Evolutionary conservation across 2,797 vertebrate genomes (phyloP), one percentile per base, ranked within the genome.

Genomic region (Gadopsis bispinosus): DNA sequence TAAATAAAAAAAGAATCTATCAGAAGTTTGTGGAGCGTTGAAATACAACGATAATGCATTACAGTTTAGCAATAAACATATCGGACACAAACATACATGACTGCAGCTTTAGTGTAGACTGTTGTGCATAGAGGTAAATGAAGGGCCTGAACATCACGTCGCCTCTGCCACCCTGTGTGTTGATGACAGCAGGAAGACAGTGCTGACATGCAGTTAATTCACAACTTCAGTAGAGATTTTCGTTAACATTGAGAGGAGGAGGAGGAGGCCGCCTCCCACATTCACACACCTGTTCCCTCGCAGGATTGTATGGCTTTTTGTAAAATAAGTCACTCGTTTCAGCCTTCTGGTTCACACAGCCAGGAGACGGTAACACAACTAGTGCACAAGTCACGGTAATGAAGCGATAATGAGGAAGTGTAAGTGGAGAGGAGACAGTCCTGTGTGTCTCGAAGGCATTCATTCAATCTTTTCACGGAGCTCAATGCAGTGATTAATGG

Each of bases 301-400:
- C 65, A 76, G 61, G 77, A 45, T 68, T 48, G 55, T 91, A 91
- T 93, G 90, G 91, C 90, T 93, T 92, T 71, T 84, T 65, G 43
- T 73, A 55, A 77, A 84, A 87, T 76, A 67, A 61, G 14, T 71
- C 8, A 70, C 67, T 58, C 4, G 45, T 68, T 79, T 67, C 2
- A 65, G 51, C 37, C 77, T 84, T 74, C 72, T n/a, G 4, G 56
- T 47, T 55, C 68, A 67, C 22, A 63, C 72, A 75, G 65, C 67
- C 69, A 26, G 61, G 33, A 29, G 50, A 74, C 0, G 47, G 43
- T 22, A 33, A 58, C 39, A 47, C 26, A 39, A 69, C 19, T 10
- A 22, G 53, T 39, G 58, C 35, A 41, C 12, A 47, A 19, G 13
- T 17, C 53, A 2, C 17, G 47, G 22, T 10, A 14, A 56, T 5